Base-by-base conservation (phyloP, 2,888 invertebrate genomes). In the Apantesis nais region DNA sequence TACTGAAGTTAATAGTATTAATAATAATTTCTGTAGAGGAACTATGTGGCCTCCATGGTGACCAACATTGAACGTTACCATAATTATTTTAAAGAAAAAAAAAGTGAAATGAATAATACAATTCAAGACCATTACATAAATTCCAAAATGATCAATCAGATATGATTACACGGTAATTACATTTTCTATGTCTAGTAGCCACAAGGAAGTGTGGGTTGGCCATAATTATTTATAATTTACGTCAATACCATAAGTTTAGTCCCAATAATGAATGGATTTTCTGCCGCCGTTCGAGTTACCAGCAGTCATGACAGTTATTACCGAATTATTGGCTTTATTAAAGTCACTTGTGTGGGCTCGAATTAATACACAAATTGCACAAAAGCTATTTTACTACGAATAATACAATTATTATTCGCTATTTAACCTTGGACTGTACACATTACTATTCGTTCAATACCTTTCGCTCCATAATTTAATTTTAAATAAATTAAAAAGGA, bases 401-500 rank as follows among this genome's bases (percentile, higher is more conserved):
- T 34, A 34, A 34, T 34, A 34, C 2, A 34, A 34, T 34, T 34
- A 34, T 34, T 34, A 34, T 34, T 34, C 5, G 68, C 72, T 80
- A 76, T 75, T 75, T 78, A 71, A 73, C 74, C 73, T 77, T 73
- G 72, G 67, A 74, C 41, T 66, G 5, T 44, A 75, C 66, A 78
- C 70, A 80, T 80, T 73, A 77, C 67, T 64, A 70, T 65, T 67
- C 68, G 67, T 68, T 76, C 73, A 75, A 76, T 73, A 69, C 65
- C 72, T 67, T 74, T 71, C 62, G 65, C 39, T 68, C 71, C 71
- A 66, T 58, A 67, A 67, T 73, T 70, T 70, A 74, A 72, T 74
- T 75, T 64, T 62, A 72, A 78, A 81, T 74, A 80, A 71, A 77
- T 78, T 63, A 87, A 87, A 88, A 84, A 84, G 86, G 83, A 84